Conservation (phyloP, 2,113 vertebrate species). For the Rhadina sibilatrix region DNA sequence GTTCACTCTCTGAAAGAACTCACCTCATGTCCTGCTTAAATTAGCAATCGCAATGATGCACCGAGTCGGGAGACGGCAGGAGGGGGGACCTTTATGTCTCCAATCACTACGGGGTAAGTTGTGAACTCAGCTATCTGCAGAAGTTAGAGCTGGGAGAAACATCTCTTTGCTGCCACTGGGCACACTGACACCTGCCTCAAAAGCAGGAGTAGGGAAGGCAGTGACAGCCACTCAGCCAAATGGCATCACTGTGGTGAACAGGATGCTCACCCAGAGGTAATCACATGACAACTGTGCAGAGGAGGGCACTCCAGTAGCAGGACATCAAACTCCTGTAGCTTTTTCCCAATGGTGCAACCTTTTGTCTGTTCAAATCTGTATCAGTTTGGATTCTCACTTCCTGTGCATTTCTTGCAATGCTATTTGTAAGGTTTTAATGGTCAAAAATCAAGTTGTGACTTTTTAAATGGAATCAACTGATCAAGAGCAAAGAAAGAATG, state of each 20-base stretch:
- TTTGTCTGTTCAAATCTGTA: neutral
- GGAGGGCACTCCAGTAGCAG: neutral
- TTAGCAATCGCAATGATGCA: slow-evolving; percentile 36
- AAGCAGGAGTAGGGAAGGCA: neutral
- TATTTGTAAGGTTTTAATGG: neutral
- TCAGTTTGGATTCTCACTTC: neutral
- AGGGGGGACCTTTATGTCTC: neutral
- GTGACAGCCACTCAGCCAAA: neutral
- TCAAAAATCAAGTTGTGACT: neutral
- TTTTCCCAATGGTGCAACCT: neutral
- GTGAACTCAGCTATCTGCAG: neutral
- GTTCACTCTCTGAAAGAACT: slow-evolving; percentile 42
- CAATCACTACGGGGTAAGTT: neutral
- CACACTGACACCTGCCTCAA: neutral
- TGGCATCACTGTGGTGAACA: neutral
- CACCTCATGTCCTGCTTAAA: neutral
- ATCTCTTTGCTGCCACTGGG: neutral
- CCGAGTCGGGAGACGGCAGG: neutral
- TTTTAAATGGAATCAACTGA: neutral
- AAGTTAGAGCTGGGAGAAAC: neutral
- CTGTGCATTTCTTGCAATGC: neutral
- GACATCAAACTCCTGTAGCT: neutral
- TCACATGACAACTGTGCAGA: rapidly evolving
- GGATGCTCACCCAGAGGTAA: neutral
- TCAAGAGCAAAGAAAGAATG: neutral